Evolutionary conservation across 2,888 invertebrate genomes (phyloP).

Genomic region (Resseliella maxima): DNA sequence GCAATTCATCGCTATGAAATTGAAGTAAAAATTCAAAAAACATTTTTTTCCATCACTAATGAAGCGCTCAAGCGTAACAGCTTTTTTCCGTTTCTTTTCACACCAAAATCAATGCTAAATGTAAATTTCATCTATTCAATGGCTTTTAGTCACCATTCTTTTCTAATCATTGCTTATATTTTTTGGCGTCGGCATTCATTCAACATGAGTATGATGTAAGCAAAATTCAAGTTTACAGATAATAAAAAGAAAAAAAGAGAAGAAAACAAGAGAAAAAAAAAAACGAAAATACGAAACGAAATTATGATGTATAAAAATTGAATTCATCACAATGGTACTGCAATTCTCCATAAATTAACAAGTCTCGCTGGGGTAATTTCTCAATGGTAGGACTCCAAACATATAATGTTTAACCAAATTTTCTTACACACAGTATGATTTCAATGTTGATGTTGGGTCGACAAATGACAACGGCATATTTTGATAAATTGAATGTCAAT

Average conservation of each 20-base stretch:
- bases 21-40: background rate
- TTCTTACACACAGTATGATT: background rate
- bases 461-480: slow-evolving; percentile 8
- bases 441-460: background rate
- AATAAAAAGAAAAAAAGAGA: background rate
- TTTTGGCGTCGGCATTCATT: background rate
- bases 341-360: background rate
- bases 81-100: too few relatives aligned
- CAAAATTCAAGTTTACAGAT: background rate
- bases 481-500: slow-evolving; percentile 1
- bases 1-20: background rate
- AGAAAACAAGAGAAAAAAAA: background rate
- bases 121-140: background rate
- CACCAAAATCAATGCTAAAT: background rate
- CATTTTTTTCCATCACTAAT: background rate
- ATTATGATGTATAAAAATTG: too few relatives aligned
- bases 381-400: background rate
- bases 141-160: background rate
- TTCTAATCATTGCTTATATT: background rate
- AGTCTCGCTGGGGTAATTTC: background rate
- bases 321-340: too few relatives aligned
- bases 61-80: background rate
- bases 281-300: background rate
- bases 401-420: background rate
- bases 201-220: background rate